A percentile compares a stretch with the other conserved stretches of the same genome.
Conservation (phyloP, 1,140 invertebrate genomes). For the Drosophila quadrilineata region DNA sequence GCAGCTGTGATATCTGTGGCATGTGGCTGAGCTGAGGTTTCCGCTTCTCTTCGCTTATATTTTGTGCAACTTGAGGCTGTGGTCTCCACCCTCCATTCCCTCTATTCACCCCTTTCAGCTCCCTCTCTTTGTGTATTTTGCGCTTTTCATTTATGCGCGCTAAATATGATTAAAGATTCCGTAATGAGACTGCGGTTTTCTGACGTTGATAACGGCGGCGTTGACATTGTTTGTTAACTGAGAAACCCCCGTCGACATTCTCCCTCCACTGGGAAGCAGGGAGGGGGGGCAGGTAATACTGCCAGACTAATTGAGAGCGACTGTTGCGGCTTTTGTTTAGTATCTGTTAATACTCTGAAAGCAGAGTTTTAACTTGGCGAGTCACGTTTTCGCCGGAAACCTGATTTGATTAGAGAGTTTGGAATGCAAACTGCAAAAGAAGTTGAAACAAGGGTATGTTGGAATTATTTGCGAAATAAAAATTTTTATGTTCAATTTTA, state of each 20-base stretch:
- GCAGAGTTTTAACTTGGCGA: not conserved
- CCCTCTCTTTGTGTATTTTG: slow-evolving; percentile 7
- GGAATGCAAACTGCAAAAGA: no score
- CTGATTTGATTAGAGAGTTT: no score
- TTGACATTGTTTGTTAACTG: slow-evolving; percentile 39
- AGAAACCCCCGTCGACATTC: slow-evolving; percentile 10
- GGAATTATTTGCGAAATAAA: no score
- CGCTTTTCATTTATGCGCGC: slow-evolving; percentile 35
- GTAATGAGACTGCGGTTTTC: slow-evolving; percentile 69
- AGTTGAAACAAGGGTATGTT: no score
- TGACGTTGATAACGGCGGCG: no score
- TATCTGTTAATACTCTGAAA: not conserved
- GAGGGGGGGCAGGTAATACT: not conserved
- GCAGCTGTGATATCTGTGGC: slow-evolving; percentile 44
- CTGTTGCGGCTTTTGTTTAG: slow-evolving; percentile 3
- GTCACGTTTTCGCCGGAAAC: no score
- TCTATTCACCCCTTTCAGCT: not conserved
- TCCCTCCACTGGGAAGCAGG: not conserved
- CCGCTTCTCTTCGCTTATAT: slow-evolving; percentile 50
- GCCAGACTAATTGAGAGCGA: not conserved
- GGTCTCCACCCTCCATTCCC: not conserved
- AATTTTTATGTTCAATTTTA: not conserved
- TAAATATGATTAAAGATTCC: slow-evolving; percentile 78
- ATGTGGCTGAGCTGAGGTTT: slow-evolving; percentile 61
- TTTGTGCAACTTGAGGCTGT: slow-evolving; percentile 57